Percentiles rank a stretch among this genome's conserved stretches.
Evolutionary conservation across 2,797 vertebrate genomes (phyloP).

Genomic region (Rhinophrynus dorsalis): DNA sequence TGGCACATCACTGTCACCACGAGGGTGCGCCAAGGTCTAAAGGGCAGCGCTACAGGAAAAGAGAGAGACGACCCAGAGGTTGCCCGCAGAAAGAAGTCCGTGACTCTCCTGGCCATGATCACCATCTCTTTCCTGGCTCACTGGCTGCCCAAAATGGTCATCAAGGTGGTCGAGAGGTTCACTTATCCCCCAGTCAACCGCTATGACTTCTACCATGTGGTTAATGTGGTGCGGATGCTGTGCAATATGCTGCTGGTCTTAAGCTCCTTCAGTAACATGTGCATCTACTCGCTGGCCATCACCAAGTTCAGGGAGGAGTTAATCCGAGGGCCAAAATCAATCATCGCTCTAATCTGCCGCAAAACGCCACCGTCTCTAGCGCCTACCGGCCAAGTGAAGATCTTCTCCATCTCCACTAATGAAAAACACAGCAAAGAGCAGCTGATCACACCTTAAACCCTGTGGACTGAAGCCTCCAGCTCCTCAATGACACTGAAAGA

Average conservation of each 20-base stretch:
- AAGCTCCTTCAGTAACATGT: constrained; percentile 38
- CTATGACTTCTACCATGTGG: constrained; percentile 36
- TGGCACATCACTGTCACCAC: constrained; percentile 31
- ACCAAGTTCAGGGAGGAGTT: constrained; percentile 37
- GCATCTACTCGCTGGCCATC: constrained; percentile 39
- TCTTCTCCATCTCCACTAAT: constrained; percentile 9
- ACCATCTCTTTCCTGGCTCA: constrained; percentile 32
- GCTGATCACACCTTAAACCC: no score
- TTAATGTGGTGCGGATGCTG: constrained; percentile 37
- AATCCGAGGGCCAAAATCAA: neutral
- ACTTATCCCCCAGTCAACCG: constrained; percentile 37
- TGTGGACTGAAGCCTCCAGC: no score
- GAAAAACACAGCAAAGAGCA: no score
- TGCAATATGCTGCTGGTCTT: constrained; percentile 44
- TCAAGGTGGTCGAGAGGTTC: constrained; percentile 42
- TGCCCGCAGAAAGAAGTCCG: constrained; percentile 32
- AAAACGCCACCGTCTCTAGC: neutral
- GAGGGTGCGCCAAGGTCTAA: constrained; percentile 14
- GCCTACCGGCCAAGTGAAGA: neutral
- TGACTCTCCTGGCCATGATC: constrained; percentile 38
- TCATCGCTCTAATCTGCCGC: neutral
- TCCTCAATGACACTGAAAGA: no score
- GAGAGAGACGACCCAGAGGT: constrained; percentile 26
- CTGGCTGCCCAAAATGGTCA: constrained; percentile 42
- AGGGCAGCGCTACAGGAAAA: neutral